A percentile compares a stretch with the other conserved stretches of the same genome.
Evolutionary conservation across 2,113 vertebrate species (phyloP).

Genomic region (Charadrius vociferus): DNA sequence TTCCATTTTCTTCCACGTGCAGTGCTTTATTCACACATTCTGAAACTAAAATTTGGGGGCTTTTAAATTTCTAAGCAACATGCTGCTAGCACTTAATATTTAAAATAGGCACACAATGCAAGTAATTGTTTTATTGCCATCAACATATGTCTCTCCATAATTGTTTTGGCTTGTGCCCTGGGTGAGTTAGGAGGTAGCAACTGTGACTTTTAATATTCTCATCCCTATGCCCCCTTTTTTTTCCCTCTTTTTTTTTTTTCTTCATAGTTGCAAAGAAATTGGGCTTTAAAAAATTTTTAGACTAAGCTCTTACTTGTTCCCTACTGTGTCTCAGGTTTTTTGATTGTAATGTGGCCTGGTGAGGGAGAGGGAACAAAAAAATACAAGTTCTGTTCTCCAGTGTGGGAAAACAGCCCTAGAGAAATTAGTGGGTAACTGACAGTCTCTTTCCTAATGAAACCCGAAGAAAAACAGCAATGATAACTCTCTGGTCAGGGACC

Average conservation of each 20-base stretch:
- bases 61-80: slow-evolving; percentile 30
- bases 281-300: background rate
- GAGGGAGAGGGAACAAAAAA: background rate
- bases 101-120: slow-evolving; percentile 41
- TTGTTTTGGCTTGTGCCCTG: slow-evolving; percentile 46
- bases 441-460: background rate
- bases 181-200: slow-evolving; percentile 17
- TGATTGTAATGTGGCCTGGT: background rate
- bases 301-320: background rate
- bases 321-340: background rate
- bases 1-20: background rate
- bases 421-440: background rate
- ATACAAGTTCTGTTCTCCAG: background rate
- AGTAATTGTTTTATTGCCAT: slow-evolving; percentile 51
- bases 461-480: background rate
- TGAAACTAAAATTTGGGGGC: slow-evolving; percentile 26
- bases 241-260: background rate
- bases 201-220: background rate
- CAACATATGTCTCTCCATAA: slow-evolving; percentile 55
- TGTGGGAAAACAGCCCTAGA: background rate
- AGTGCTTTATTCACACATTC: background rate
- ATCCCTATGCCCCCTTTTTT: background rate
- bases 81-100: slow-evolving; percentile 67
- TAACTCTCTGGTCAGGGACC: background rate
- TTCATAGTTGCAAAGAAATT: background rate